phyloP scores from a whole-genome alignment of 2,888 invertebrate species.

The Phortica magna region DNA sequence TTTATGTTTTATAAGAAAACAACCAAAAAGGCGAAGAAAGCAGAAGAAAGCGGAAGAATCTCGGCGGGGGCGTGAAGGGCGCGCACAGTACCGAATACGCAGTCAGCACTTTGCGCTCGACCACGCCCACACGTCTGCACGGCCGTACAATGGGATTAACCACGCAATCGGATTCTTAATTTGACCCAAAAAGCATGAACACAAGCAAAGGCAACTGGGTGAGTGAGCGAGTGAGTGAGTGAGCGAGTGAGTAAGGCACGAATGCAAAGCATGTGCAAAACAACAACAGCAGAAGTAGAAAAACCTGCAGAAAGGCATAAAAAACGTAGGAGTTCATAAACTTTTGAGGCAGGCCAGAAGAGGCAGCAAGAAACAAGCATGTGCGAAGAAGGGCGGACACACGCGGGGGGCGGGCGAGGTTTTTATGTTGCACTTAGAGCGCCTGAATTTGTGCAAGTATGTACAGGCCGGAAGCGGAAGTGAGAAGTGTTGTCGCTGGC shows the following conservation, averaged over 20 bases:
- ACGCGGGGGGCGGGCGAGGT: not conserved
- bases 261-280: not conserved
- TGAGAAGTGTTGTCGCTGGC: slow-evolving; percentile 4
- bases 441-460: not conserved
- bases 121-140: not conserved
- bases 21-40: not conserved
- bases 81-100: not conserved
- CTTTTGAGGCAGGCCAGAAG: not conserved
- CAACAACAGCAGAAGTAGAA: not conserved
- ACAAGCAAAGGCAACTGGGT: not conserved
- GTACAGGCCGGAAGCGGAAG: slow-evolving; percentile 12
- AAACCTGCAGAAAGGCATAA: not conserved
- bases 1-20: not conserved
- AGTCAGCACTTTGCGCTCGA: not conserved
- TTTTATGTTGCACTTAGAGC: not conserved
- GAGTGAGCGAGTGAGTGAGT: not conserved
- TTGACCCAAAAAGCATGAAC: slow-evolving; percentile 5
- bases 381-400: not conserved
- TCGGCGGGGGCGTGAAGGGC: too few species aligned
- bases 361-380: not conserved
- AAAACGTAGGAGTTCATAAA: slow-evolving; percentile 21
- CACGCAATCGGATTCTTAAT: slow-evolving; percentile 21
- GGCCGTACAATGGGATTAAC: slow-evolving; percentile 18
- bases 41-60: not conserved
- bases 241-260: not conserved